Evolutionary conservation across 1,140 invertebrate genomes (phyloP).

Genomic region (Lanistes nyassanus): DNA sequence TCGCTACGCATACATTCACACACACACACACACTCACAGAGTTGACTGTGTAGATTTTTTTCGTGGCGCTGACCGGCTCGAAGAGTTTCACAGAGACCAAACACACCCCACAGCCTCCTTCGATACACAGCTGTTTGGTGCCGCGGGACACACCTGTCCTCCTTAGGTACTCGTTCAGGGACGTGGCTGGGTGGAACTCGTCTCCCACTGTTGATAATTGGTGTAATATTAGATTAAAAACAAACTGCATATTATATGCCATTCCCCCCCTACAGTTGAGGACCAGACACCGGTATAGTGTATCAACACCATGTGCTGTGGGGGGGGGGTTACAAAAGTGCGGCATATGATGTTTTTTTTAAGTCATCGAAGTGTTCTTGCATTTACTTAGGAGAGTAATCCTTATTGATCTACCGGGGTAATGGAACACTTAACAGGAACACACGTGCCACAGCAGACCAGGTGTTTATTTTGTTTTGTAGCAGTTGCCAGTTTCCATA

Average conservation of each 20-base stretch:
- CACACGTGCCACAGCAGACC: background rate
- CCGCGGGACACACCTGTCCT: conserved; percentile 75
- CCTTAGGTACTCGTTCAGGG: conserved; percentile 48
- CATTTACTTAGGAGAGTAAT: no score
- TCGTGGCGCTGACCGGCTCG: conserved; percentile 71
- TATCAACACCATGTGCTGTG: no score
- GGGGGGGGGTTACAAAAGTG: no score
- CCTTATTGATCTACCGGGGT: no score
- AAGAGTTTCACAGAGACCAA: conserved; percentile 75
- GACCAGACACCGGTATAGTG: no score
- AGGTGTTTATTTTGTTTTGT: background rate
- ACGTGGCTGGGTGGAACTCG: conserved; percentile 32
- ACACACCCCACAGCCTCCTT: conserved; percentile 86
- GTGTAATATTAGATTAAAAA: background rate
- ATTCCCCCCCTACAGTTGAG: no score
- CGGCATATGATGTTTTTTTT: no score
- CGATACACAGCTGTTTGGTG: conserved; percentile 79
- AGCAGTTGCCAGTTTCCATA: conserved; percentile 1
- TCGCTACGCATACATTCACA: background rate
- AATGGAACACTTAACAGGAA: no score
- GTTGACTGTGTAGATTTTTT: conserved; percentile 76
- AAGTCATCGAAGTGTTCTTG: no score
- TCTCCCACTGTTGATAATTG: conserved; percentile 37
- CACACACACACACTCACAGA: conserved; percentile 71
- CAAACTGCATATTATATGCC: background rate